Evolutionary conservation across 2,888 invertebrate genomes (phyloP).

Genomic region (Tenthredo amoena): DNA sequence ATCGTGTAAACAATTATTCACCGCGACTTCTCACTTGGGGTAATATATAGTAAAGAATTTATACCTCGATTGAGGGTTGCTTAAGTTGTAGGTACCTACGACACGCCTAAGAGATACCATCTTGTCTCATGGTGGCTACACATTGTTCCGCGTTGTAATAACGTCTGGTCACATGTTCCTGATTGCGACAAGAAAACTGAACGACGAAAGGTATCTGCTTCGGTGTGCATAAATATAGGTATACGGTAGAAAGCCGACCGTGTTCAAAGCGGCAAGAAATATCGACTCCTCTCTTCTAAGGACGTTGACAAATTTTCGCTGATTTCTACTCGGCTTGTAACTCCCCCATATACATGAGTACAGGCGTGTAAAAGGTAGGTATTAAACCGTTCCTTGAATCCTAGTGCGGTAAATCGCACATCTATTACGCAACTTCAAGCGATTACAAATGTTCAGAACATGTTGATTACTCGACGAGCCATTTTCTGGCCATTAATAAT

Average conservation of each 20-base stretch:
- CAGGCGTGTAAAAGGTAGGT: not conserved
- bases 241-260: conserved; percentile 18
- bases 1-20: conserved; percentile 67
- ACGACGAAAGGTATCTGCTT: conserved; percentile 18
- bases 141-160: conserved; percentile 39
- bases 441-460: not conserved
- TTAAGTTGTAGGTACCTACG: not conserved
- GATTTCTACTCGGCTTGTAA: conserved; percentile 31
- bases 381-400: conserved; percentile 5
- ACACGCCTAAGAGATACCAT: not conserved
- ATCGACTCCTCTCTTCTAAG: conserved; percentile 14
- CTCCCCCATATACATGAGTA: not conserved
- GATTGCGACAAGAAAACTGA: conserved; percentile 4
- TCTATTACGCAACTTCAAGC: not conserved
- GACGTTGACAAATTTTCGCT: conserved; percentile 49
- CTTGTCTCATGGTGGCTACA: conserved; percentile 9
- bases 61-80: conserved; percentile 23
- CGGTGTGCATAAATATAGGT: not conserved
- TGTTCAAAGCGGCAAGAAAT: conserved; percentile 41
- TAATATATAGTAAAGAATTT: not conserved
- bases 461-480: not conserved
- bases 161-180: conserved; percentile 41
- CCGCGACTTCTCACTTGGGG: conserved; percentile 50
- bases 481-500: conserved; percentile 5
- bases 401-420: not conserved